Conservation (phyloP, 2,888 invertebrate species). For the Chrysopilus asiliformis region DNA sequence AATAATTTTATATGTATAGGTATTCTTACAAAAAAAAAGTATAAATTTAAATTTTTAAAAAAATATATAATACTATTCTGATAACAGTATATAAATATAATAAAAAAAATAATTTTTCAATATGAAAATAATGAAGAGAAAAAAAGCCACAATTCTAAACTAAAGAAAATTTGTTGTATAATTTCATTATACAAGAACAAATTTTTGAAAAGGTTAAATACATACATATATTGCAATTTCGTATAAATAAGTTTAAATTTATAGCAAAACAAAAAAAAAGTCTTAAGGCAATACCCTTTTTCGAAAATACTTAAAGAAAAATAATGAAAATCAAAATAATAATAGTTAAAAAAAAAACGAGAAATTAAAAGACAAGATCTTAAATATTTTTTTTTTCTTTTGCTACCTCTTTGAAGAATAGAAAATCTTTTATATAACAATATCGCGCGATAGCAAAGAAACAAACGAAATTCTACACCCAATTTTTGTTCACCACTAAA, state of each 20-base stretch:
- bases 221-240: constrained; percentile 10
- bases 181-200: constrained; percentile 11
- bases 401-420: neutral
- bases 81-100: constrained; percentile 2
- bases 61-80: constrained; percentile 1
- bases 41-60: constrained; percentile 6
- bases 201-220: constrained; percentile 10
- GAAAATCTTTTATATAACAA: neutral
- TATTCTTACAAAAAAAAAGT: constrained; percentile 14
- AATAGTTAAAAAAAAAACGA: constrained; percentile 5
- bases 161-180: constrained; percentile 17
- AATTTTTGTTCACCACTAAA: too few relatives aligned
- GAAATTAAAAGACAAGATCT: constrained; percentile 3
- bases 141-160: constrained; percentile 22
- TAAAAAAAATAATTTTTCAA: neutral
- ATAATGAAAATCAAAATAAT: too few relatives aligned
- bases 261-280: too few relatives aligned
- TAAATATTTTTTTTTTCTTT: neutral
- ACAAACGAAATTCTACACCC: too few relatives aligned
- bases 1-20: constrained; percentile 8
- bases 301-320: constrained; percentile 3
- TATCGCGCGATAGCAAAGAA: too few relatives aligned
- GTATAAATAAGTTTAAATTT: constrained; percentile 3
- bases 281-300: too few relatives aligned
- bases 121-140: constrained; percentile 6